Evolutionary conservation across 1,140 invertebrate genomes (phyloP), one percentile per base, ranked within the genome.

Genomic region (Acyrthosiphon pisum): DNA sequence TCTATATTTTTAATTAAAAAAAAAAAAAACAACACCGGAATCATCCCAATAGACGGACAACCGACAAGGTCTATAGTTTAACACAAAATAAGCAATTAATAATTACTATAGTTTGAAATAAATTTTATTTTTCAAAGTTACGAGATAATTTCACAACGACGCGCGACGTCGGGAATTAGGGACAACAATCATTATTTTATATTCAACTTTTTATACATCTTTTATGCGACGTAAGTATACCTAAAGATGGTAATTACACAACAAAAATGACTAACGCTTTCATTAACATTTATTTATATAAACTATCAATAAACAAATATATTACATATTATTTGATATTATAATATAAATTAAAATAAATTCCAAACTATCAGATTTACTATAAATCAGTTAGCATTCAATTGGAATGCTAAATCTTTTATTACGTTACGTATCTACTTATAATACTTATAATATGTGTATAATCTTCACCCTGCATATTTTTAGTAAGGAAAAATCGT

Each of bases 201-300:
- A 18, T 46, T 88, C n/a, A 88, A 22, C 22, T 23, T 53, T 53
- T 22, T 53, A 22, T 23, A 53, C 26, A 26, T 30, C 30, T 84
- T n/a, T n/a, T 20, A 26, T 84, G 9, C 23, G 23, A 41, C 7
- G 22, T 44, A 84, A 7, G 22, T 30, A 30, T 26, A 60, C 26
- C 26, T 22, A 2, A 41, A 68, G 60, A 30, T 68, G 14, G 1
- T 48, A 50, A n/a, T 48, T 87, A 35, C 18, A 48, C 14, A 87
- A 87, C 48, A 50, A 18, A 87, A 87, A 87, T 48, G 18, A 87
- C 84, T 87, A 46, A 48, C 30, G 44, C n/a, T 50, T 87, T 9
- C 46, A 35, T 87, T 87, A 48, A 87, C 48, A 87, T 87, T n/a
- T 22, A 87, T 87, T 87, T n/a, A 87, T 87, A 30, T 87, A n/a